Base-by-base conservation (phyloP, 35 echinoderm and acorn worm genomes). In the Ophiothrix spiculata region DNA sequence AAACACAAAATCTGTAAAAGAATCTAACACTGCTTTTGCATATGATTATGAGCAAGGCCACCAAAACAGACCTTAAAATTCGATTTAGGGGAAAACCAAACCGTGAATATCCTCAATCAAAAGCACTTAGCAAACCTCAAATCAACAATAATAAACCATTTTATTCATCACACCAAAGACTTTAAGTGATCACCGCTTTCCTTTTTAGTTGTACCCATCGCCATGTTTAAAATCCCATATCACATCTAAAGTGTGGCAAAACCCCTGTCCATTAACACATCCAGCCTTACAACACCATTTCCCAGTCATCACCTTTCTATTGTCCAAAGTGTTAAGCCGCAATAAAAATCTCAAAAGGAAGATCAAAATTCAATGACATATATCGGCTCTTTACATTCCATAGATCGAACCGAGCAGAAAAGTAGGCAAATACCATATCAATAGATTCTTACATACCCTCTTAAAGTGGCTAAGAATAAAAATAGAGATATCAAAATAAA, bases 241-340 rank as follows among this genome's bases (percentile, higher is more conserved):
- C 60, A 15, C 60, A 69, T 28, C 60, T 15, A 28, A 69, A 69
- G 42, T 69, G 60, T 69, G 17, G 60, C 60, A n/a, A 69, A 28
- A 69, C 60, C 60, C 29, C 60, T 15, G 29, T n/a, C 60, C 60
- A 69, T 69, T 49, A 69, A 2, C 25, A 69, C 60, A 4, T 25
- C 60, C 17, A 15, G 16, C 17, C 25, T 25, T 69, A 15, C 17
- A 4, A n/a, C 16, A 2, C 60, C 3, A 69, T 69, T 69, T 69
- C 3, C 60, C 60, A 36, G 42, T 37, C 81, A 36, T 6, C 45
- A 60, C 81, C 54, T 84, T 36, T 32, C 31, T 60, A 63, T 84
- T 84, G 81, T 84, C 42, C 81, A 37, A 63, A 32, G 81, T 84
- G 81, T 84, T 54, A 84, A 84, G 63, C 35, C 69, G 63, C 69